Conservation (phyloP, 92 coral and sea anemone genomes). For the Actinostola sp. region DNA sequence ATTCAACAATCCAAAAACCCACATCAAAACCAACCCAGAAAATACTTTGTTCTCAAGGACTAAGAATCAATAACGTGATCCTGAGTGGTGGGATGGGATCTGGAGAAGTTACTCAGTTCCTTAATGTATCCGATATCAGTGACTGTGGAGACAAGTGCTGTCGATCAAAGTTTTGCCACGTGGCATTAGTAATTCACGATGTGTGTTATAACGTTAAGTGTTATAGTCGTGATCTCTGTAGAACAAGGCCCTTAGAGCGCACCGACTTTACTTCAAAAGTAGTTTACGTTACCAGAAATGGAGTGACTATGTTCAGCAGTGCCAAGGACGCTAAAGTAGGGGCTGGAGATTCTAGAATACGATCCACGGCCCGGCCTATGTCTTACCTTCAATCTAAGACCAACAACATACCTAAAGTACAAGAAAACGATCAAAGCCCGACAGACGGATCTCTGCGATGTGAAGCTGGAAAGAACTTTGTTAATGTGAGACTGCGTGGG, state of each 20-base stretch:
- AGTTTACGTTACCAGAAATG: slow-evolving; percentile 73
- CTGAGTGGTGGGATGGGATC: slow-evolving; percentile 95
- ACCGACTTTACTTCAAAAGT: slow-evolving; percentile 67
- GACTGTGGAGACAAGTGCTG: slow-evolving; percentile 87
- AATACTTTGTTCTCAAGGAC: slow-evolving; percentile 76
- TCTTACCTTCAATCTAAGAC: neutral
- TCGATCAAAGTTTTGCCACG: slow-evolving; percentile 60
- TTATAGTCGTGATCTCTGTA: slow-evolving; percentile 84
- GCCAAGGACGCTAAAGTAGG: slow-evolving; percentile 73
- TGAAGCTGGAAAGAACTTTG: slow-evolving; percentile 60
- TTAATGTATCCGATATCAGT: slow-evolving; percentile 59
- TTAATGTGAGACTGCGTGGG: slow-evolving; percentile 81
- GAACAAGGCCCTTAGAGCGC: slow-evolving; percentile 76
- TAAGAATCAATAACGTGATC: slow-evolving; percentile 74
- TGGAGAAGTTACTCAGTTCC: slow-evolving; percentile 88
- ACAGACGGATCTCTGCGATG: slow-evolving; percentile 35
- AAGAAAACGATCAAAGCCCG: neutral
- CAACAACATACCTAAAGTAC: slow-evolving; percentile 16
- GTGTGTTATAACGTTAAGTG: slow-evolving; percentile 83
- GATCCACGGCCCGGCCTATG: slow-evolving; percentile 10
- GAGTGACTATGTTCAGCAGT: slow-evolving; percentile 66
- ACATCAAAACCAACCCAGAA: neutral
- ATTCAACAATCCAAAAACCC: slow-evolving; percentile 31
- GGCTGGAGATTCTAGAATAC: slow-evolving; percentile 22
- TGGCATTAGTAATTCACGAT: slow-evolving; percentile 81